Conservation (phyloP, 2,797 vertebrate genomes). For the Sebastes nivosus region DNA sequence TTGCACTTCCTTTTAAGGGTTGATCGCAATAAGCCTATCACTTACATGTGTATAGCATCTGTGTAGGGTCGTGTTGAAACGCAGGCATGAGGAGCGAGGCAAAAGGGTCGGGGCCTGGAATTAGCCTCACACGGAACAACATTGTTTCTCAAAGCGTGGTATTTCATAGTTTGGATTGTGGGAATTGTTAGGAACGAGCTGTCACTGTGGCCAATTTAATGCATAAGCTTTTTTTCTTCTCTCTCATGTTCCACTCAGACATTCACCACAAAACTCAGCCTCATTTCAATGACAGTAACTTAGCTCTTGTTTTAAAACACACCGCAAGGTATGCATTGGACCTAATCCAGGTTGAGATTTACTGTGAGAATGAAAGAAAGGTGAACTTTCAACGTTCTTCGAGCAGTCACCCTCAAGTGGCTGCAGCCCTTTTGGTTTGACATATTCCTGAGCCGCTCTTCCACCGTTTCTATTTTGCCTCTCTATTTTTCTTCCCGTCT, state of each 20-base stretch:
- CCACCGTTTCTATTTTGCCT: slow-evolving; percentile 54
- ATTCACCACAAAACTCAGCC: slow-evolving; percentile 33
- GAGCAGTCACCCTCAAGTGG: slow-evolving; percentile 52
- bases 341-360: slow-evolving; percentile 70
- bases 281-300: slow-evolving; percentile 56
- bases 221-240: slow-evolving; percentile 4
- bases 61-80: slow-evolving; percentile 51
- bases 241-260: slow-evolving; percentile 22
- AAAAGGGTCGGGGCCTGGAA: slow-evolving; percentile 53
- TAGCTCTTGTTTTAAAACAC: slow-evolving; percentile 60
- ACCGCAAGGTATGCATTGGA: slow-evolving; percentile 54
- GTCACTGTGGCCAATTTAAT: slow-evolving; percentile 57
- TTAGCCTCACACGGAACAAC: slow-evolving; percentile 35
- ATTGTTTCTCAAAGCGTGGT: slow-evolving; percentile 38
- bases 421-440: slow-evolving; percentile 59
- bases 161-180: slow-evolving; percentile 64
- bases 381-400: slow-evolving; percentile 24
- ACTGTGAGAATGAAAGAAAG: slow-evolving; percentile 58
- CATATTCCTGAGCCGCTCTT: slow-evolving; percentile 61
- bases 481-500: slow-evolving; percentile 53
- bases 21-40: slow-evolving; percentile 71
- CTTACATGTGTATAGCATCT: slow-evolving; percentile 74
- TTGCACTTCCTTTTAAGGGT: slow-evolving; percentile 84
- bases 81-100: slow-evolving; percentile 29
- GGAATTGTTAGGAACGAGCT: slow-evolving; percentile 64